Percentiles rank a stretch among this genome's conserved stretches.
These are phyloP conservation scores for Microchrysa polita DNA, from an alignment of 2,888 invertebrate genomes.

Conservation along the genomic window DNA sequence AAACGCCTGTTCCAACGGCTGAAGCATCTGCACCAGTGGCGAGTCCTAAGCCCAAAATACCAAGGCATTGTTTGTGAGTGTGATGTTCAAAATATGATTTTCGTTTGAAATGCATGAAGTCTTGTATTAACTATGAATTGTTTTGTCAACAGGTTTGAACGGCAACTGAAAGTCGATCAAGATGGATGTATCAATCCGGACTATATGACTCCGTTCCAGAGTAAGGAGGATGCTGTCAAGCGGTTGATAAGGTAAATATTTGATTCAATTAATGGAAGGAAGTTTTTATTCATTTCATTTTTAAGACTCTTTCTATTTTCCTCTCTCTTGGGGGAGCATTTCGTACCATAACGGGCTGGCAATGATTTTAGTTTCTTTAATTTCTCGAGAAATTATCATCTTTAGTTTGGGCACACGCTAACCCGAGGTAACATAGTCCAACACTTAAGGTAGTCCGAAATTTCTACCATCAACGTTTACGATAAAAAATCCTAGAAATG, in stretches of 20 bases:
- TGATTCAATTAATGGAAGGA: no score
- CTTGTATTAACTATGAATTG: neutral
- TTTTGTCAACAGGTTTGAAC: constrained; percentile 69
- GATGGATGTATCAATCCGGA: constrained; percentile 78
- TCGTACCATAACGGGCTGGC: no score
- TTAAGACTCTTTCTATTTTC: no score
- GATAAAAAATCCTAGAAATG: no score
- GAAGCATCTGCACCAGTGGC: constrained; percentile 31
- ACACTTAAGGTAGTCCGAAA: no score
- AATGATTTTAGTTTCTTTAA: no score
- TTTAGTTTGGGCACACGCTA: no score
- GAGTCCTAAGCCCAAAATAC: constrained; percentile 63
- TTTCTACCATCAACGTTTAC: no score
- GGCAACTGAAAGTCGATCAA: constrained; percentile 79
- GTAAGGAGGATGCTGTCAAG: constrained; percentile 78
- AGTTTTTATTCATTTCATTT: no score
- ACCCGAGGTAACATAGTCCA: no score
- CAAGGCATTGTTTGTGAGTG: constrained; percentile 66
- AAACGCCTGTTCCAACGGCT: constrained; percentile 34
- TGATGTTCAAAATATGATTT: constrained; percentile 54
- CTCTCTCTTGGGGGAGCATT: no score
- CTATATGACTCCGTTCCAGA: constrained; percentile 75
- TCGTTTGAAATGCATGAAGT: neutral
- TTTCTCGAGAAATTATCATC: no score
- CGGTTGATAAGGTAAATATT: constrained; percentile 69